Percentiles rank a stretch among this genome's conserved stretches.
Evolutionary conservation across 2,797 vertebrate species (phyloP).

Genomic region (Sebastes baramenuke): DNA sequence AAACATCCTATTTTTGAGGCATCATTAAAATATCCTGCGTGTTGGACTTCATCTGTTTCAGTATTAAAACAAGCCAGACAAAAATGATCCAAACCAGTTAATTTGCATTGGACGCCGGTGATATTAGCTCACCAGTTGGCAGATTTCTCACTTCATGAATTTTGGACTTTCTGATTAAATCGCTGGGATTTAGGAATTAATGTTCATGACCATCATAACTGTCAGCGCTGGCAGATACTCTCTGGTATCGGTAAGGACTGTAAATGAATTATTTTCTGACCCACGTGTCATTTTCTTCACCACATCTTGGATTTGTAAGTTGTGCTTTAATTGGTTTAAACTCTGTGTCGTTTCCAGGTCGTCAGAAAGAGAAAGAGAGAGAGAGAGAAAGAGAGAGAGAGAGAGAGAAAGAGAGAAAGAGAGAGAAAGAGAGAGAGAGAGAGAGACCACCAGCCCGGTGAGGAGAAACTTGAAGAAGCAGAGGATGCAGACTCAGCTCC

Average conservation of each 20-base stretch:
- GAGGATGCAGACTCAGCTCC: no score
- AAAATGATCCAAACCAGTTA: constrained; percentile 22
- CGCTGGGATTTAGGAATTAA: constrained; percentile 23
- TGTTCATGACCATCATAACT: constrained; percentile 25
- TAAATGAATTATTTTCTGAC: constrained; percentile 39
- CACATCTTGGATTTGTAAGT: constrained; percentile 14
- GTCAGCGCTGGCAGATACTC: constrained; percentile 38
- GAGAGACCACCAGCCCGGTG: no score
- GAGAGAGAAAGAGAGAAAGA: no score
- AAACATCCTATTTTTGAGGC: background rate
- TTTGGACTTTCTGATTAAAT: constrained; percentile 28
- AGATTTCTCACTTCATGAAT: constrained; percentile 6
- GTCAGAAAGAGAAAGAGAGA: background rate
- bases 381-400: no score
- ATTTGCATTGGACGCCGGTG: constrained; percentile 30
- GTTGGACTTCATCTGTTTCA: background rate
- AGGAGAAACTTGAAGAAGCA: no score
- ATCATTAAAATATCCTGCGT: background rate
- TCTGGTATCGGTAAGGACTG: constrained; percentile 8
- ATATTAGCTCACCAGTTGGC: constrained; percentile 51
- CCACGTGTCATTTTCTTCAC: constrained; percentile 37
- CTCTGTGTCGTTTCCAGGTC: constrained; percentile 22
- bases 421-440: no score
- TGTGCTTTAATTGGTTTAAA: constrained; percentile 17
- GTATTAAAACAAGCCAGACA: constrained; percentile 12